phyloP scores from a whole-genome alignment of 2,797 vertebrate genomes.

The Rhinoraja longicauda region DNA sequence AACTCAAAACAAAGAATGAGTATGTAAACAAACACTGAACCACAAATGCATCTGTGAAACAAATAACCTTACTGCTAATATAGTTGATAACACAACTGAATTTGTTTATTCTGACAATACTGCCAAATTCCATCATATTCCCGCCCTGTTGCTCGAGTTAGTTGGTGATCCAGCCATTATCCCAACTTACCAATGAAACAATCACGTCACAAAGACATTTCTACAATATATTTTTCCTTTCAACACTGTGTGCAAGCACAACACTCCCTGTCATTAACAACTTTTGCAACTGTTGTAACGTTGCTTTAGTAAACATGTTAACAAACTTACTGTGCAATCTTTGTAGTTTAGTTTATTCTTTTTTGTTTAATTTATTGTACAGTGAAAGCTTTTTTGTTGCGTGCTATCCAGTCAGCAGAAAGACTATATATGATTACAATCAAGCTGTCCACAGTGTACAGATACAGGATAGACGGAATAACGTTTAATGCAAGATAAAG shows the following conservation, averaged over 20 bases:
- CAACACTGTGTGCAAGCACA: not conserved
- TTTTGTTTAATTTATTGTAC: no score
- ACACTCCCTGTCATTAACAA: not conserved
- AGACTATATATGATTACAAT: no score
- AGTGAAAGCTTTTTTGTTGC: no score
- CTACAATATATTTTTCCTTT: not conserved
- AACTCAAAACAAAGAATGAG: not conserved
- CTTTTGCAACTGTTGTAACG: not conserved
- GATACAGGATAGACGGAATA: no score
- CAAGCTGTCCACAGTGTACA: no score
- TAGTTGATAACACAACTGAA: not conserved
- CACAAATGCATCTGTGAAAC: not conserved
- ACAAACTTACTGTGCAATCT: not conserved
- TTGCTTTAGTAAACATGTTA: not conserved
- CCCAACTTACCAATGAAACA: no score
- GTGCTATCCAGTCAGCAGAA: no score
- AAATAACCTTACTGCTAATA: not conserved
- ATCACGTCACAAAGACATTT: not conserved
- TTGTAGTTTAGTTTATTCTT: no score
- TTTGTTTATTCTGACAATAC: not conserved
- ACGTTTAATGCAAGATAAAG: no score
- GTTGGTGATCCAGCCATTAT: not conserved
- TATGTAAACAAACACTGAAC: not conserved
- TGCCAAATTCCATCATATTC: not conserved
- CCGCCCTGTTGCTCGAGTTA: not conserved